These are phyloP conservation scores for Chamaetylas fuelleborni DNA, from an alignment of 2,113 vertebrate genomes.

Conservation along the genomic window DNA sequence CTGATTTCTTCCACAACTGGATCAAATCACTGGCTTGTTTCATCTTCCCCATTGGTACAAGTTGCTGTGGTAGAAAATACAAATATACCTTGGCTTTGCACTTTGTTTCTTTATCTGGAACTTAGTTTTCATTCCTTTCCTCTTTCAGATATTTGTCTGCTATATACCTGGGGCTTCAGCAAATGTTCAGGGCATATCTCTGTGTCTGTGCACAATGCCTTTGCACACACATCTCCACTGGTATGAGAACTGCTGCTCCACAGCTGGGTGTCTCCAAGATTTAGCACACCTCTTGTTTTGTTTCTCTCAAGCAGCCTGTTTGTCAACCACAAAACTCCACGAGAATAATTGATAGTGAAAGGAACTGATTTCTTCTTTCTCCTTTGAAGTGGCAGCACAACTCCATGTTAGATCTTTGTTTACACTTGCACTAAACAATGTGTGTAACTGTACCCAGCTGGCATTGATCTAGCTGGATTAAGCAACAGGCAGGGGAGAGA, in stretches of 20 bases:
- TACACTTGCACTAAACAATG: background rate
- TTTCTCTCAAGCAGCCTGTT: background rate
- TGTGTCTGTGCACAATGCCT: background rate
- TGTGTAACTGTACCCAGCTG: background rate
- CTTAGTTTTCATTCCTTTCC: background rate
- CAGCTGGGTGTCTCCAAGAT: background rate
- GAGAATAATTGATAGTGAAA: background rate
- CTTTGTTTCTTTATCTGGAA: background rate
- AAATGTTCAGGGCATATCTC: background rate
- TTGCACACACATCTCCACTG: background rate
- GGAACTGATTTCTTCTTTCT: background rate
- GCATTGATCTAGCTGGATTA: background rate
- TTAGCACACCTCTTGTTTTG: background rate
- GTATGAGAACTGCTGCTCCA: background rate
- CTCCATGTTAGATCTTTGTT: background rate
- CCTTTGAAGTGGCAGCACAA: background rate
- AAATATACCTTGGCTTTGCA: background rate
- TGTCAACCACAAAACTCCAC: background rate
- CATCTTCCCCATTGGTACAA: background rate
- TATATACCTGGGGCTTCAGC: background rate
- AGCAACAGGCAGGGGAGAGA: background rate
- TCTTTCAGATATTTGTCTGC: background rate
- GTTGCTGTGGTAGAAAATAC: background rate
- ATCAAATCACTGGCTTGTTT: background rate
- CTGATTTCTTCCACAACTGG: background rate